These are phyloP conservation scores for Otus sunia DNA, from an alignment of 2,113 vertebrate genomes.

Conservation along the genomic window DNA sequence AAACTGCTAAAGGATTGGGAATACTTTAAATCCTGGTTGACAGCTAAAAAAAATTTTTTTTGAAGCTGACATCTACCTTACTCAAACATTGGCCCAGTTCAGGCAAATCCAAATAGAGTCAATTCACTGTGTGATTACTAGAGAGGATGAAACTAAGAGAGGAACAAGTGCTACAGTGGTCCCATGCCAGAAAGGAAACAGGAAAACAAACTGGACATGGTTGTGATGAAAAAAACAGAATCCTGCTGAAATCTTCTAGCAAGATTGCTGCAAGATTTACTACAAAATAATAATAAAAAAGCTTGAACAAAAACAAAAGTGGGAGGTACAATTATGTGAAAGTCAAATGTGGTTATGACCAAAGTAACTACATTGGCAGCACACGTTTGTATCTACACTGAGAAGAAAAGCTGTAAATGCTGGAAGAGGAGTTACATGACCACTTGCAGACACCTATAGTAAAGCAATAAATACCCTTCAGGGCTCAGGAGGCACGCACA, in stretches of 20 bases:
- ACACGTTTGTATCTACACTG: neutral
- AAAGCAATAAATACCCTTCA: neutral
- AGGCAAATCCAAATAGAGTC: neutral
- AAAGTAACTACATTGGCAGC: neutral
- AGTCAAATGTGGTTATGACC: neutral
- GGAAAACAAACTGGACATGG: neutral
- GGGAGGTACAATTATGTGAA: neutral
- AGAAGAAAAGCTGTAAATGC: neutral
- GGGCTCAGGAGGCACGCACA: neutral
- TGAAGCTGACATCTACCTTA: neutral
- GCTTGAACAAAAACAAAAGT: neutral
- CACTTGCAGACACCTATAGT: neutral
- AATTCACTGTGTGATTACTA: neutral
- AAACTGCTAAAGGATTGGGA: neutral
- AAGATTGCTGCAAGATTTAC: neutral
- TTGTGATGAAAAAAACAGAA: neutral
- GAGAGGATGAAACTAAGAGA: neutral
- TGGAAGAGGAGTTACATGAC: neutral
- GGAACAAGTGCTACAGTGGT: neutral
- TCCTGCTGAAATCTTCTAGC: neutral
- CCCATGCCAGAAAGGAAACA: neutral
- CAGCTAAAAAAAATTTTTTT: neutral
- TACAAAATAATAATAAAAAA: neutral
- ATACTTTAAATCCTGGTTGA: neutral
- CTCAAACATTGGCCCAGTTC: neutral